phyloP scores from a whole-genome alignment of 1,140 invertebrate species.

The Eriocheir sinensis region DNA sequence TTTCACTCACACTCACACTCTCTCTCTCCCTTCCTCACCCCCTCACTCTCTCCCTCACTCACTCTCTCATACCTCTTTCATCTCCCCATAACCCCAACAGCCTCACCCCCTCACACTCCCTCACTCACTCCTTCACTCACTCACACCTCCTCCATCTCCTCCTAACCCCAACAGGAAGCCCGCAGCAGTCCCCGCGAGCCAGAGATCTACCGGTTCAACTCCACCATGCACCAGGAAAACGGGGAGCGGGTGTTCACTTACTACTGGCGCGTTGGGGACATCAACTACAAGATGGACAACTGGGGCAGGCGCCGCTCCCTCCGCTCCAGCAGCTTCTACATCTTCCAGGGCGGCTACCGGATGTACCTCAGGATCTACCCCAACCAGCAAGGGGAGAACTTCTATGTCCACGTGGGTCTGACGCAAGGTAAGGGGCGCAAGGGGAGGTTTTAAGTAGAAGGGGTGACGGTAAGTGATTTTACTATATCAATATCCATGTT shows the following conservation, averaged over 20 bases:
- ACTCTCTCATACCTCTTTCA: not conserved
- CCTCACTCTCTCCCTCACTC: not conserved
- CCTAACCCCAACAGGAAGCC: not conserved
- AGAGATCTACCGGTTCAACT: conserved; percentile 80
- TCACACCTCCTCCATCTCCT: not conserved
- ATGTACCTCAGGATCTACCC: conserved; percentile 82
- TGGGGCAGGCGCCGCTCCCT: conserved; percentile 82
- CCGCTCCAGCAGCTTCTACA: conserved; percentile 82
- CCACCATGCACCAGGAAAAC: conserved; percentile 81
- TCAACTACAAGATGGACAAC: conserved; percentile 79
- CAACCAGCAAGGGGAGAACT: conserved; percentile 81
- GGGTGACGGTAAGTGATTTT: no score
- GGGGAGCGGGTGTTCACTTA: conserved; percentile 82
- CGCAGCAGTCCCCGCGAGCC: conserved; percentile 78
- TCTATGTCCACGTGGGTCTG: conserved; percentile 83
- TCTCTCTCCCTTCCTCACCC: not conserved
- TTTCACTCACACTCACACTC: no score
- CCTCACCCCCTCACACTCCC: not conserved
- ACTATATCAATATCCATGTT: no score
- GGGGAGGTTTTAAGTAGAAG: no score
- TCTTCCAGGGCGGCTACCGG: conserved; percentile 81
- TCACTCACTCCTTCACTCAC: not conserved
- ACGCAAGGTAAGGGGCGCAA: conserved; percentile 80
- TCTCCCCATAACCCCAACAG: not conserved
- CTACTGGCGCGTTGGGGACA: conserved; percentile 81